Evolutionary conservation across 2,797 vertebrate genomes (phyloP).

Genomic region (Myotis vivesi): DNA sequence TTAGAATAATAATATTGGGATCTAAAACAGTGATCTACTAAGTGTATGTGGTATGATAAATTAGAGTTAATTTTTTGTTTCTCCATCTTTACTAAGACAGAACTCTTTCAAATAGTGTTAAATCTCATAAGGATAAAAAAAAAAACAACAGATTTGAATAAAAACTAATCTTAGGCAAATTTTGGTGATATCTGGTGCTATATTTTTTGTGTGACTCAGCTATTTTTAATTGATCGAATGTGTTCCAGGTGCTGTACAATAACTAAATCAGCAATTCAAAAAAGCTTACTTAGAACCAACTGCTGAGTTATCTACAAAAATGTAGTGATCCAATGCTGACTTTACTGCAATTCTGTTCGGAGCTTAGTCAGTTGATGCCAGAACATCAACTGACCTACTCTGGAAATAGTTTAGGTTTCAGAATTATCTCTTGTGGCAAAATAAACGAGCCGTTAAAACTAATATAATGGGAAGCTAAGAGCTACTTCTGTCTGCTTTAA

Average conservation of each 20-base stretch:
- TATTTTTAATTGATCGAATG: constrained; percentile 46
- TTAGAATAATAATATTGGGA: neutral
- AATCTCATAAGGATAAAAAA: constrained; percentile 38
- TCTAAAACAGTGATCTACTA: neutral
- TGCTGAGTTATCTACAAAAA: constrained; percentile 48
- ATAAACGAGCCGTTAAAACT: constrained; percentile 44
- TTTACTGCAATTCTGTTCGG: constrained; percentile 50
- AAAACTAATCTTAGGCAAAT: constrained; percentile 22
- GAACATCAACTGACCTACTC: neutral
- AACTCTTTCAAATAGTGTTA: neutral
- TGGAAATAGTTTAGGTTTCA: constrained; percentile 53
- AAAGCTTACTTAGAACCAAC: neutral
- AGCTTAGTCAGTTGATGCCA: constrained; percentile 32
- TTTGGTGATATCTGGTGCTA: constrained; percentile 22
- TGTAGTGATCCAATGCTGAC: constrained; percentile 44
- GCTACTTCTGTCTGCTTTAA: neutral
- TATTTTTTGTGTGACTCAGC: constrained; percentile 48
- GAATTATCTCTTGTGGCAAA: constrained; percentile 43
- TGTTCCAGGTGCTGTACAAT: neutral
- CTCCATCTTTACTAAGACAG: neutral
- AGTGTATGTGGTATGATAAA: neutral
- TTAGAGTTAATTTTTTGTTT: constrained; percentile 13
- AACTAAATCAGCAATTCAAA: constrained; percentile 45
- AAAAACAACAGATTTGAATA: constrained; percentile 11
- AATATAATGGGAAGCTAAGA: neutral